Evolutionary conservation across 1,140 invertebrate genomes (phyloP), one percentile per base, ranked within the genome.

Genomic region (Leptinotarsa lineolata): DNA sequence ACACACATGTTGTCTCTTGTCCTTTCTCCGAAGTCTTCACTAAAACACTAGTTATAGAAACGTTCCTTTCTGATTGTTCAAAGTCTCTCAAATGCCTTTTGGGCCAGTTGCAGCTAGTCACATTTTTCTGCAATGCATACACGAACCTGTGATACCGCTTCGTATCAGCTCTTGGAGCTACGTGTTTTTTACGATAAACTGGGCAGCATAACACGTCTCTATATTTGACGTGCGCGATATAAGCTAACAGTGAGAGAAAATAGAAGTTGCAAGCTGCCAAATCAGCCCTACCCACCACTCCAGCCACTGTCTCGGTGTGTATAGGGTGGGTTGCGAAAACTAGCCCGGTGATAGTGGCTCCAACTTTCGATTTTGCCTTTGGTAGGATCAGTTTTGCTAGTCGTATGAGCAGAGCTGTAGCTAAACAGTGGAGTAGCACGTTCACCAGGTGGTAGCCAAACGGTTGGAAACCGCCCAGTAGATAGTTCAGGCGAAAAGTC

Each of bases 311-410:
- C 86, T 99, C 97, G 21, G 95, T 96, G 85, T 99, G 97, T 76
- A 99, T 92, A 15, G 97, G 97, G 87, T 99, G 97, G 0, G 94
- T 91, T 54, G 97, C 95, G 86, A 99, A 99, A 24, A 97, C 87
- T 2, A 97, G 84, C 2, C 96, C 94, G 1, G 96, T 90, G 18
- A 95, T 87, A 67, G 92, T 89, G 15, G 92, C 89, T 11, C 91
- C 89, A 81, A 91, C 86, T 79, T 87, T 88, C 72, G 87, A 88
- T 77, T 85, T 86, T 70, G 87, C 85, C 69, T 86, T 86, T 66
- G 91, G 88, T 48, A 93, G 84, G 15, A 93, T 84, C 48, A 89
- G 88, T 64, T 89, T 86, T 12, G 91, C 91, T 16, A 92, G 88
- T 59, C 88, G 87, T 54, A 94, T 92, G 54, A 96, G 92, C 39